Base-by-base conservation (phyloP, 2,113 vertebrate species). In the Antechinus stuartii region DNA sequence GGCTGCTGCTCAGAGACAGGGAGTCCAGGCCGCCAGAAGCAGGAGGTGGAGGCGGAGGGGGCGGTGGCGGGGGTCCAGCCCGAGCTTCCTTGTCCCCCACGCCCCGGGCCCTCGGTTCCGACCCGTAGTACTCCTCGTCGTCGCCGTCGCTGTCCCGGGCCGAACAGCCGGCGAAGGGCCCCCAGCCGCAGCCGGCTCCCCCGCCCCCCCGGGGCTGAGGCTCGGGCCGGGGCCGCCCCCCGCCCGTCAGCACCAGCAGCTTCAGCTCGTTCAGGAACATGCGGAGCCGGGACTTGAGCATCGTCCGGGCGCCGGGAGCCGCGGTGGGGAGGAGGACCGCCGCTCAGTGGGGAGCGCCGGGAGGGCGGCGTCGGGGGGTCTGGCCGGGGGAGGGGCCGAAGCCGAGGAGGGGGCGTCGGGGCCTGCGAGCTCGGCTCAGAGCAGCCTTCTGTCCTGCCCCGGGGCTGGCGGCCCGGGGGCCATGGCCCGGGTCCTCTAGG, bases 211-310 rank as follows among this genome's bases (percentile, higher is more conserved):
- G 97, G 96, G 98, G 97, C 96, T 98, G 98, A 98, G 98, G 97
- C 98, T 99, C 99, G 97, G 99, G 98, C 96, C 98, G 98, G 98
- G 99, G 98, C 98, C 99, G 99, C 98, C 99, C 98, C 98, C 99
- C 98, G 98, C 99, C 99, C 99, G 99, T 99, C 98, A 99, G 99
- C 98, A 99, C 99, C 99, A 99, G 98, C 98, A 99, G 99, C 98
- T 99, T 99, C 97, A 99, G 99, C 99, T 99, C 99, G 98, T 99
- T 99, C 97, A 99, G 99, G 99, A 99, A 99, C 99, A 99, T 99
- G 99, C 99, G 99, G 99, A 99, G 99, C 99, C 99, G 99, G 98
- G 99, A 99, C 98, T 99, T 99, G 98, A 99, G 99, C 99, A 99
- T 99, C 98, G 99, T 99, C 98, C 96, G 95, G 96, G 92, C 94